phyloP scores from a whole-genome alignment of 2,797 vertebrate genomes.

The Lepus townsendii region DNA sequence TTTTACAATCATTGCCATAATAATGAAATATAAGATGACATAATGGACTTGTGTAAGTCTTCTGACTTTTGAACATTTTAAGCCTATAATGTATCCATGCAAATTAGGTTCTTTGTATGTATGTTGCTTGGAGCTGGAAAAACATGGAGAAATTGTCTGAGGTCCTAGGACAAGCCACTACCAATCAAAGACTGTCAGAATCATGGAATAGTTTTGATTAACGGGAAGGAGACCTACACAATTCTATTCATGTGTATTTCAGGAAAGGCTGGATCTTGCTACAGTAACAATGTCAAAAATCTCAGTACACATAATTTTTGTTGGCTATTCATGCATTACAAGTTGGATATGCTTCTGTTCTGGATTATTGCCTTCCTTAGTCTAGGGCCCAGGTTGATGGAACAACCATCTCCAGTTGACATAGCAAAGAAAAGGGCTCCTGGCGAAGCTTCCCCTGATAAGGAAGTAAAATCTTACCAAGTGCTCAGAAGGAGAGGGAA shows the following conservation, averaged over 20 bases:
- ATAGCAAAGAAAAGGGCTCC: not conserved
- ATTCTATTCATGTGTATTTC: not conserved
- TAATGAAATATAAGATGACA: not conserved
- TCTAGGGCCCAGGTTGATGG: not conserved
- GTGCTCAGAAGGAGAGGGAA: not conserved
- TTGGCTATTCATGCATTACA: not conserved
- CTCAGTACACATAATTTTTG: not conserved
- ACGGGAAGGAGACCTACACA: not conserved
- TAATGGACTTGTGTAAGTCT: not conserved
- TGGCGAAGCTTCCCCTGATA: not conserved
- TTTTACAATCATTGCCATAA: too few relatives aligned
- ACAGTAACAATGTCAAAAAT: not conserved
- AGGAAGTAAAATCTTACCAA: not conserved
- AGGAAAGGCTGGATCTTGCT: not conserved
- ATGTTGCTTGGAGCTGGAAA: too few relatives aligned
- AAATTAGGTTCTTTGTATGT: not conserved
- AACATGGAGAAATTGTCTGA: too few relatives aligned
- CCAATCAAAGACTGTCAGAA: not conserved
- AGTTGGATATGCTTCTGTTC: not conserved
- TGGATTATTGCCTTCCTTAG: rapidly evolving
- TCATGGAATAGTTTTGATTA: not conserved
- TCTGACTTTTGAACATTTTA: not conserved
- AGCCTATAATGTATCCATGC: not conserved
- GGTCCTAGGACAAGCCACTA: too few relatives aligned
- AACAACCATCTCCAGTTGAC: not conserved